A percentile compares a stretch with the other conserved stretches of the same genome.
Conservation (phyloP, 2,888 invertebrate genomes). For the Nemotelus pantherinus region DNA sequence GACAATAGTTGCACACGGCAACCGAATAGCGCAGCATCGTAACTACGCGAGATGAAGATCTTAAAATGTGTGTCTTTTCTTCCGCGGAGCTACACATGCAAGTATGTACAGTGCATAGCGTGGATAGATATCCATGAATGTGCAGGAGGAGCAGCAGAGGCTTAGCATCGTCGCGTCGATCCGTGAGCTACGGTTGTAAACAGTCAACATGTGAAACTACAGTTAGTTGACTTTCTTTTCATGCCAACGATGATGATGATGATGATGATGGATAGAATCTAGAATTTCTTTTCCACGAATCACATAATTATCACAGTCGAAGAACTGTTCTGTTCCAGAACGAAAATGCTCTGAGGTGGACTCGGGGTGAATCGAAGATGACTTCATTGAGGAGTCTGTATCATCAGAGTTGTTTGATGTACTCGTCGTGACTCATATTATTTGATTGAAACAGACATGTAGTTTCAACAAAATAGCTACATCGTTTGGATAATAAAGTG, state of each 20-base stretch:
- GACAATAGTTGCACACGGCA: conserved; percentile 17
- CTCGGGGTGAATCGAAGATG: background rate
- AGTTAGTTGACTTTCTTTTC: conserved; percentile 39
- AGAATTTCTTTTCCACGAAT: conserved; percentile 35
- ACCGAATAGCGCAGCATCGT: background rate
- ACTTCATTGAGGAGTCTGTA: conserved; percentile 3
- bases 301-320: conserved; percentile 18
- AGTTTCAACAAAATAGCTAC: no score
- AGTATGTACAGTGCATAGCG: background rate
- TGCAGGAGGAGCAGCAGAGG: no score
- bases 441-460: background rate
- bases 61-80: conserved; percentile 15
- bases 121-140: no score
- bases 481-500: no score
- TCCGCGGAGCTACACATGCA: background rate
- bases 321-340: background rate
- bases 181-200: conserved; percentile 6
- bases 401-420: background rate
- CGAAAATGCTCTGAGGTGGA: background rate
- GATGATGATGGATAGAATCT: conserved; percentile 35
- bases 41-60: conserved; percentile 11
- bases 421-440: background rate
- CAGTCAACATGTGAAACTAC: conserved; percentile 29
- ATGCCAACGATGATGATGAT: background rate
- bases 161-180: background rate